Conservation (phyloP, 2,888 invertebrate genomes). For the Drosophila cognata region DNA sequence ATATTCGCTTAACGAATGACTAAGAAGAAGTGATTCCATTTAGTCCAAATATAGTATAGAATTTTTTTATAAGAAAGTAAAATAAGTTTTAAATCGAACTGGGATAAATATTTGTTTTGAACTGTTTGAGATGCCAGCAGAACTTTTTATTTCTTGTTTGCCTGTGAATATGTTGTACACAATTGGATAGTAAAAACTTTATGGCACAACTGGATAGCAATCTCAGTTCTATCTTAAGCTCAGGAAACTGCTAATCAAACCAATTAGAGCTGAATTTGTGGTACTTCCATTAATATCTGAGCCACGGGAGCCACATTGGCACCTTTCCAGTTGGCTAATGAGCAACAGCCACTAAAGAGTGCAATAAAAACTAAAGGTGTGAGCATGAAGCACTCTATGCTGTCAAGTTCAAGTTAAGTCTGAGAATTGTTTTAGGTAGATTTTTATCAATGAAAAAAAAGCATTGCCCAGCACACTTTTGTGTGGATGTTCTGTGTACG, state of each 20-base stretch:
- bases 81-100: background rate
- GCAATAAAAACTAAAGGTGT: slow-evolving; percentile 55
- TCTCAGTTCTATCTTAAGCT: slow-evolving; percentile 3
- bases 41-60: background rate
- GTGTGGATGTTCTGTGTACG: slow-evolving; percentile 21
- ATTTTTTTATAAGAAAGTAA: background rate
- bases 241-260: slow-evolving; percentile 40
- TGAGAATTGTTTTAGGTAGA: slow-evolving; percentile 66
- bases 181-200: slow-evolving; percentile 32
- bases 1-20: slow-evolving; percentile 12
- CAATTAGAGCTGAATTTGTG: slow-evolving; percentile 40
- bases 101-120: background rate
- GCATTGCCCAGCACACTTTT: slow-evolving; percentile 8
- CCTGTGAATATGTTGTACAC: slow-evolving; percentile 17
- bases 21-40: background rate
- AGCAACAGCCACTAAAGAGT: slow-evolving; percentile 42
- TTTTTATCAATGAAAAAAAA: slow-evolving; percentile 39
- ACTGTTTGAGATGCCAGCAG: background rate
- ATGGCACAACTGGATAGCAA: slow-evolving; percentile 18
- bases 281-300: slow-evolving; percentile 14
- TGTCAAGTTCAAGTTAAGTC: slow-evolving; percentile 75
- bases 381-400: slow-evolving; percentile 53
- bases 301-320: slow-evolving; percentile 36
- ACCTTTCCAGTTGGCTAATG: slow-evolving; percentile 56
- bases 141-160: background rate